phyloP scores from a whole-genome alignment of 30 jellyfish, hydroid and myxozoan genomes.

The Cassiopea andromeda region DNA sequence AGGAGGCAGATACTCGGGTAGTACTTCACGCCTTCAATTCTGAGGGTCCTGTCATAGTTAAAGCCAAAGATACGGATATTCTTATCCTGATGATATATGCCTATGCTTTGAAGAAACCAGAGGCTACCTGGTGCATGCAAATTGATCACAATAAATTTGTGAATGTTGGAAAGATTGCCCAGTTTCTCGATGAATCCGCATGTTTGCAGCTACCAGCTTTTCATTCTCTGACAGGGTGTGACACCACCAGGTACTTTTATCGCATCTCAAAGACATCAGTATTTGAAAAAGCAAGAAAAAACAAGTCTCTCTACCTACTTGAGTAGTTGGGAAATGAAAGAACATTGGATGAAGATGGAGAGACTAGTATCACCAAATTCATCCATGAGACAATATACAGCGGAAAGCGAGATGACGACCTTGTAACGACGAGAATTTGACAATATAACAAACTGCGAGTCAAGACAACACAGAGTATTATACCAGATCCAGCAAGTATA shows the following conservation, averaged over 20 bases:
- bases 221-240: conserved; percentile 63
- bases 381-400: conserved; percentile 42
- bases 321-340: conserved; percentile 51
- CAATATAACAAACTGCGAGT: conserved; percentile 42
- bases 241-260: conserved; percentile 52
- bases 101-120: conserved; percentile 52
- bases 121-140: conserved; percentile 63
- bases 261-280: conserved; percentile 49
- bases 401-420: conserved; percentile 52
- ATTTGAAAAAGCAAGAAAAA: conserved; percentile 47
- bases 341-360: conserved; percentile 44
- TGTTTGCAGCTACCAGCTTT: conserved; percentile 63
- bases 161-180: conserved; percentile 47
- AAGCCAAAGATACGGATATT: conserved; percentile 60
- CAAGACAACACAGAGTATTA: conserved; percentile 44
- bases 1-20: conserved; percentile 71
- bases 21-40: conserved; percentile 52
- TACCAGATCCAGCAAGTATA: conserved; percentile 53
- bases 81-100: conserved; percentile 59
- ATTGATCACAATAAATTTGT: conserved; percentile 50
- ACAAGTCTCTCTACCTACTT: conserved; percentile 43
- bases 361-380: conserved; percentile 22
- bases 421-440: conserved; percentile 32
- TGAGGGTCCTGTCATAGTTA: conserved; percentile 55
- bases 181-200: conserved; percentile 41